Evolutionary conservation across 1,140 invertebrate species (phyloP), one percentile per base, ranked within the genome.

Genomic region (Sarcophaga bullata): DNA sequence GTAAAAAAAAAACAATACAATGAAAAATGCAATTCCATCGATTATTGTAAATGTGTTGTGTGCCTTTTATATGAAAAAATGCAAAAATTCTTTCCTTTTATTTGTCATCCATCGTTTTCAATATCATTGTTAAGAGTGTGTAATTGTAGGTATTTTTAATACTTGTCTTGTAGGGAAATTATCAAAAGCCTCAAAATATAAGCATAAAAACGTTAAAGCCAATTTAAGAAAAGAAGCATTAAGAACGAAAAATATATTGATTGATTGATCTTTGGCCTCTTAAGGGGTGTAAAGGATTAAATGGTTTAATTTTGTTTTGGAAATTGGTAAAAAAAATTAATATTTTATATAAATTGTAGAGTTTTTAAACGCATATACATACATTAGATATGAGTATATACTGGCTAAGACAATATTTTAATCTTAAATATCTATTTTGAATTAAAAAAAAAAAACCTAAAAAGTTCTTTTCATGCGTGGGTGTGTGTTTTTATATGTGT

Each of bases 391-490:
- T 72, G 37, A 19, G 19, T 19, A 72, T 78, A 78, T 78, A 78
- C 75, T 78, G 75, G 75, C 75, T 78, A 78, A 78, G 75, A 78
- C 46, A 78, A 78, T 78, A 25, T 52, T 78, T 68, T 68, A 58
- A 58, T 58, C 15, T 58, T n/a, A 58, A 58, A 58, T 58, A 58
- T 58, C n/a, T 10, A 25, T 48, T 76, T 15, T n/a, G 47, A 48
- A 76, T 46, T 47, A 48, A 47, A 25, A 9, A 47, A 17, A 19
- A 46, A 52, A 68, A 58, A 52, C 19, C 68, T 83, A 81, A 72
- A 82, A 84, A 82, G 78, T 84, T 82, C 10, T 78, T 75, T 82
- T 62, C 48, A 46, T 37, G 75, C 37, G 11, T 48, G 13, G 49
- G 5, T 48, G n/a, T 37, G 54, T n/a, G 15, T 58, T 11, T 15